Evolutionary conservation across 2,888 invertebrate genomes (phyloP).

Genomic region (Nemotelus pantherinus): DNA sequence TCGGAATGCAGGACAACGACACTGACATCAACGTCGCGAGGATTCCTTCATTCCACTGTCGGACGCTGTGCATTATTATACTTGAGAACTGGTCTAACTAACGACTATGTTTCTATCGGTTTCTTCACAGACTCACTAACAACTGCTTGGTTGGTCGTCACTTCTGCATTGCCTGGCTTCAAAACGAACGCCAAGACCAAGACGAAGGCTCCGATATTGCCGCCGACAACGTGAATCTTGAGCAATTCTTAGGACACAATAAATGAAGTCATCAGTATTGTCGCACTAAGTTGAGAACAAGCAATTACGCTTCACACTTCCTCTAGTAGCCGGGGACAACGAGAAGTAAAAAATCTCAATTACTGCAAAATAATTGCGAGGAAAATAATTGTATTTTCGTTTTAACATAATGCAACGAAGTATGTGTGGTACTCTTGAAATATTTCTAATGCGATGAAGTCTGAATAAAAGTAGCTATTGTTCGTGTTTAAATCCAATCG

Average conservation of each 20-base stretch:
- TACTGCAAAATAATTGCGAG: slow-evolving; percentile 28
- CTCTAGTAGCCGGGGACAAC: slow-evolving; percentile 1
- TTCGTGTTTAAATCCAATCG: no score
- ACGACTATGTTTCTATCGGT: slow-evolving; percentile 9
- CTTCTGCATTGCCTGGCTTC: not conserved
- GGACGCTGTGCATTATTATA: slow-evolving; percentile 27
- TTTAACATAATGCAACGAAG: not conserved
- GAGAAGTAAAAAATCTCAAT: slow-evolving; percentile 21
- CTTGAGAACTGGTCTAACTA: slow-evolving; percentile 4
- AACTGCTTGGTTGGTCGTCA: no score
- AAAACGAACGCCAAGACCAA: not conserved
- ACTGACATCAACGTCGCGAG: no score
- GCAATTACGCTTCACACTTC: slow-evolving; percentile 50
- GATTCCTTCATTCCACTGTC: not conserved
- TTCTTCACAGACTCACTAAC: slow-evolving; percentile 1
- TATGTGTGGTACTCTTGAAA: not conserved
- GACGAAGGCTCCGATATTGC: not conserved
- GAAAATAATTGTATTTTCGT: slow-evolving; percentile 26
- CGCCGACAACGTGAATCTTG: not conserved
- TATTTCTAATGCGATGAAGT: no score
- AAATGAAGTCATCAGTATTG: slow-evolving; percentile 47
- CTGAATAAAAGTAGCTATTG: no score
- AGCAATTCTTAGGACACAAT: slow-evolving; percentile 34
- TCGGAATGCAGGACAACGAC: slow-evolving; percentile 2
- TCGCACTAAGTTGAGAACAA: slow-evolving; percentile 50